phyloP scores from a whole-genome alignment of 2,888 invertebrate species.

The Eupsilia transversa region DNA sequence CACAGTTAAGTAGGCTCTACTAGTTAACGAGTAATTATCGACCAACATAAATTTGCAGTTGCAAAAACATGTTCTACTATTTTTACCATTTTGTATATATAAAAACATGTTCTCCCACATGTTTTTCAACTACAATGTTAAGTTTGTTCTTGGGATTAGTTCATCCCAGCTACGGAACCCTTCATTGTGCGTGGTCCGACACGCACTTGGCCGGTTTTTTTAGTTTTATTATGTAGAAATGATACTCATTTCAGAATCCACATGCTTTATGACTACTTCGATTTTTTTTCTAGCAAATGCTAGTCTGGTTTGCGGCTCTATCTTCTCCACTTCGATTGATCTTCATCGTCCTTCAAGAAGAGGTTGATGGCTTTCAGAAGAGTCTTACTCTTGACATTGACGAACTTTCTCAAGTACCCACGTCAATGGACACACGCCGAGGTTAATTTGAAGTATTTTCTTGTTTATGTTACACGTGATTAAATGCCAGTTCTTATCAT shows the following conservation, averaged over 20 bases:
- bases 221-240: neutral
- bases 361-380: conserved; percentile 28
- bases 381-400: neutral
- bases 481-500: conserved; percentile 24
- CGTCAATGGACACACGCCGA: conserved; percentile 30
- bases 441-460: conserved; percentile 23
- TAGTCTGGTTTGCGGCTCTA: neutral
- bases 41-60: too few species aligned
- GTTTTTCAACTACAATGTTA: too few species aligned
- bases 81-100: too few species aligned
- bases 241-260: neutral
- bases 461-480: conserved; percentile 27
- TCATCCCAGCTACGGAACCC: too few species aligned
- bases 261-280: neutral
- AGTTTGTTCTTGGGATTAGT: too few species aligned
- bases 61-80: too few species aligned
- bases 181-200: too few species aligned
- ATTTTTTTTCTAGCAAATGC: neutral
- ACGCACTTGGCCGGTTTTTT: too few species aligned
- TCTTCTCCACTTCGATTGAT: neutral
- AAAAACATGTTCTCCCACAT: too few species aligned
- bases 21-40: too few species aligned
- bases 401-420: neutral
- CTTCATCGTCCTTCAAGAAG: neutral
- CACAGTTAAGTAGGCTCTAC: too few species aligned